Evolutionary conservation across 2,888 invertebrate genomes (phyloP), one percentile per base, ranked within the genome.

Genomic region (Hyposoter didymator): DNA sequence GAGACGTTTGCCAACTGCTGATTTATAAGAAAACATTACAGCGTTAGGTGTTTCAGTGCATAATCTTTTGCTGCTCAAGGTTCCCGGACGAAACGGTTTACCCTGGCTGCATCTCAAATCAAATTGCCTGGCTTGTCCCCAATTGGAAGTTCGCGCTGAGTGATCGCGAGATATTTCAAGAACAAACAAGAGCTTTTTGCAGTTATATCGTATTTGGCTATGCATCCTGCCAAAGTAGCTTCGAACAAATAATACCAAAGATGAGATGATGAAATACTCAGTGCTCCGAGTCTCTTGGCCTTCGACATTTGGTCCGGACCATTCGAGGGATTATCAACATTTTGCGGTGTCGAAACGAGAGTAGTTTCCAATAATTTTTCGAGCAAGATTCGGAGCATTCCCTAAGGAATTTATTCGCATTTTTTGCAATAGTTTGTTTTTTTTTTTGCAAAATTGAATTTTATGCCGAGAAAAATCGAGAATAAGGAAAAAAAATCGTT

Each of bases 51-150:
- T 49, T 76, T 69, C 39, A 62, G 49, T 32, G 39, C 19, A 70
- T 52, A 43, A 78, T 81, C 73, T 81, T 70, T 74, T 32, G 35
- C 49, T 35, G 49, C 39, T 55, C 85, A 83, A 85, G 85, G 85
- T 81, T 85, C 55, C 70, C 43, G 8, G 22, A 72, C 73, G 84
- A 78, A 87, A 88, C 82, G 76, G 84, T 84, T 85, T 84, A 12
- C 45, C 64, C 59, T 85, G 86, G 87, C 86, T 89, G 88, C 87
- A 90, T 89, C 89, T 85, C 89, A 74, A 86, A 89, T 88, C 87
- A 88, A 88, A 89, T 89, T 89, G 89, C 87, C 89, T 92, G 92
- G 92, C 92, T 88, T 88, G 86, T 85, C 88, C 89, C 91, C 91
- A 91, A 88, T 89, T 89, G 90, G 91, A 91, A 91, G 88, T 85